Evolutionary conservation across 1,140 invertebrate genomes (phyloP).

Genomic region (Drosophila saltans): DNA sequence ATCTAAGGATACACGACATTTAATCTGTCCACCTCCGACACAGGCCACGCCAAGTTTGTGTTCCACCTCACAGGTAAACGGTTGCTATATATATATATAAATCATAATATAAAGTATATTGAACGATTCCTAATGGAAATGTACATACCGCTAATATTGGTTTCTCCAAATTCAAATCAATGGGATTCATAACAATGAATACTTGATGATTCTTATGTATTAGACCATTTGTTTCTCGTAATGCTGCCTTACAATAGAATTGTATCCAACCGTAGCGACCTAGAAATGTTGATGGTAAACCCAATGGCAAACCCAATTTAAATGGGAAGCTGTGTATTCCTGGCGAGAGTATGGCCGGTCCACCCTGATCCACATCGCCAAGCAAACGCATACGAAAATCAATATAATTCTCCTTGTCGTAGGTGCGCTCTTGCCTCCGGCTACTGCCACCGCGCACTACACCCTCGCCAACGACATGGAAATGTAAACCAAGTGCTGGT

Average conservation of each 20-base stretch:
- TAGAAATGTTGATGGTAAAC: conserved; percentile 95
- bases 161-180: conserved; percentile 96
- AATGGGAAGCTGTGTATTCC: conserved; percentile 98
- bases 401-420: conserved; percentile 97
- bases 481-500: conserved; percentile 94
- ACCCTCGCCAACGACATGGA: conserved; percentile 96
- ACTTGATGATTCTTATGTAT: conserved; percentile 98
- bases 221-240: conserved; percentile 94
- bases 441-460: conserved; percentile 91
- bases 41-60: conserved; percentile 94
- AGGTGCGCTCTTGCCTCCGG: conserved; percentile 91
- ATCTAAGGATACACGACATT: conserved; percentile 93
- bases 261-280: conserved; percentile 98
- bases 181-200: conserved; percentile 98
- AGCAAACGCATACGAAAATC: conserved; percentile 96
- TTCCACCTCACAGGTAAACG: conserved; percentile 95
- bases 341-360: conserved; percentile 92
- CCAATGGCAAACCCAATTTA: conserved; percentile 94
- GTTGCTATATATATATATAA: conserved; percentile 87
- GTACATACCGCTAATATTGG: conserved; percentile 91
- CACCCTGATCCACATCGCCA: conserved; percentile 91
- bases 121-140: too few relatives aligned
- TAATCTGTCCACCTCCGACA: conserved; percentile 91
- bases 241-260: conserved; percentile 96
- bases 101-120: too few relatives aligned